These are phyloP conservation scores for Onychomys leucogaster DNA, from an alignment of 2,797 vertebrate genomes.

Conservation along the genomic window DNA sequence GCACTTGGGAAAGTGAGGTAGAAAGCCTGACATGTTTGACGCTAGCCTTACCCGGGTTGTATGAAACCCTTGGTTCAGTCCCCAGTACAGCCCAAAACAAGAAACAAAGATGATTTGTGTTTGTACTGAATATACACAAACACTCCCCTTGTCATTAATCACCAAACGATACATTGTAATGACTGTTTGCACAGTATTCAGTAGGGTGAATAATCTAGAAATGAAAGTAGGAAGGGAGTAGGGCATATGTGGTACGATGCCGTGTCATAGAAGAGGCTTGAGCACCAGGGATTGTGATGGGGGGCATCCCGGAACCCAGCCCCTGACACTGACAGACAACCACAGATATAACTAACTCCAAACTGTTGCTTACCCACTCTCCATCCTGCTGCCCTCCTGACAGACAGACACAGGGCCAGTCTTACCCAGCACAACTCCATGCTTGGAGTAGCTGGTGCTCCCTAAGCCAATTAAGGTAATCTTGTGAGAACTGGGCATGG, in stretches of 20 bases:
- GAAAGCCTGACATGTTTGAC: neutral
- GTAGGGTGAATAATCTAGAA: neutral
- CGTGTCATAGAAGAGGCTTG: neutral
- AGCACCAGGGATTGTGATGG: neutral
- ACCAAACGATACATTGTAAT: neutral
- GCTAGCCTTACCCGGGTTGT: neutral
- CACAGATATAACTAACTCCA: neutral
- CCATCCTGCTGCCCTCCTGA: neutral
- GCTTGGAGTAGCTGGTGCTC: neutral
- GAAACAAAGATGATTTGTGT: neutral
- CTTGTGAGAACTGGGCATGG: neutral
- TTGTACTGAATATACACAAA: neutral
- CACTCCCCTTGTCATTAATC: neutral
- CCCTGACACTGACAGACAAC: neutral
- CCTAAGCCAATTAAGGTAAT: slow-evolving; percentile 48
- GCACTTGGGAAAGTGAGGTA: neutral
- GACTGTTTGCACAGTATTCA: neutral
- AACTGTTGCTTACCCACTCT: neutral
- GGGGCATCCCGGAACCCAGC: neutral
- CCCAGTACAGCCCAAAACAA: neutral
- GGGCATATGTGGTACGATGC: neutral
- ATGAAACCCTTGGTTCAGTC: neutral
- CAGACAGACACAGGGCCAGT: neutral
- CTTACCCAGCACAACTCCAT: neutral
- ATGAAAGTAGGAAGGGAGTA: too few relatives aligned